Conservation (phyloP, 2,888 invertebrate species). For the Argynnis bischoffii region DNA sequence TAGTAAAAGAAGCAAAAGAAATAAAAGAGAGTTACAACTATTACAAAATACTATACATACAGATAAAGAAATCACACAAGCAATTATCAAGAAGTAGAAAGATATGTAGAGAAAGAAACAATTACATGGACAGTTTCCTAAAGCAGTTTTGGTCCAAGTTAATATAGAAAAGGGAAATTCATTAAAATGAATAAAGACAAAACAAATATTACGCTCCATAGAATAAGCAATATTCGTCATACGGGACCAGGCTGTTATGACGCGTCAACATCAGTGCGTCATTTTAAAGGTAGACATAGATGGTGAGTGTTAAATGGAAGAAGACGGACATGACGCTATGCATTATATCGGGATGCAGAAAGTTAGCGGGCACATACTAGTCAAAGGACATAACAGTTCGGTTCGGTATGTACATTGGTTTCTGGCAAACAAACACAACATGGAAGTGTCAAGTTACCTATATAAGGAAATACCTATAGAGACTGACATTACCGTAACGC, state of each 20-base stretch:
- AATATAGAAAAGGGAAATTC: not conserved
- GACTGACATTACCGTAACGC: not conserved
- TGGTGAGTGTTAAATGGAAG: too few relatives aligned
- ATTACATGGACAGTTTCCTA: constrained; percentile 24
- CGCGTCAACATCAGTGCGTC: constrained; percentile 2
- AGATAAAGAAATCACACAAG: too few relatives aligned
- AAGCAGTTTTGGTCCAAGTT: constrained; percentile 13
- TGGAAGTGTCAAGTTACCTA: too few relatives aligned
- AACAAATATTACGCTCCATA: constrained; percentile 4
- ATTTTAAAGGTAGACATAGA: constrained; percentile 2
- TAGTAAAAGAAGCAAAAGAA: constrained; percentile 23
- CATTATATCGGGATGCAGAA: not conserved
- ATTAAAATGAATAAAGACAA: constrained; percentile 20
- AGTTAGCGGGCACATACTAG: not conserved
- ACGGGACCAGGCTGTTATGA: constrained; percentile 16
- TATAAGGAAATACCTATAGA: too few relatives aligned
- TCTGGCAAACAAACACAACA: not conserved
- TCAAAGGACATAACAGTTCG: not conserved
- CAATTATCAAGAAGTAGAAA: not conserved
- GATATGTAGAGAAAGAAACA: constrained; percentile 12
- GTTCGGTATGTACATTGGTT: not conserved
- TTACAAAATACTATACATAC: not conserved
- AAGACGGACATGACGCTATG: too few relatives aligned
- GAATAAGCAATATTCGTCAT: constrained; percentile 16
- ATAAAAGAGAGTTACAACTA: constrained; percentile 22